Conservation (phyloP, 2,888 invertebrate species). For the Agrotis exclamationis region DNA sequence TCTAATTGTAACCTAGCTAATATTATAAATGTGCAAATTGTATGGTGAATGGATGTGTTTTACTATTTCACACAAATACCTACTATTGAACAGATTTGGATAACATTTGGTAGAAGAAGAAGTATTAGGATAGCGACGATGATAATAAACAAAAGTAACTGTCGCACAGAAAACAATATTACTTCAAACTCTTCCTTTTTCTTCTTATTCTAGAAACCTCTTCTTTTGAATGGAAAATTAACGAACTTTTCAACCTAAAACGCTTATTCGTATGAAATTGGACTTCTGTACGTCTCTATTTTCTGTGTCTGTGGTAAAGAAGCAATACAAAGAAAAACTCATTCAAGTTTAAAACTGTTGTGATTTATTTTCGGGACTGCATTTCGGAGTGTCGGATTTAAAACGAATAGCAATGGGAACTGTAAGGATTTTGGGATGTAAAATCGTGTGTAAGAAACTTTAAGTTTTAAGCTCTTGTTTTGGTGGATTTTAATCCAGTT, state of each 20-base stretch:
- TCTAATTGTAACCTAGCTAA: too few species aligned
- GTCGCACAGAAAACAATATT: too few species aligned
- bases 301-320: slow-evolving; percentile 19
- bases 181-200: too few species aligned
- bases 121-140: too few species aligned
- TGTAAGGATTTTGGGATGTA: slow-evolving; percentile 30
- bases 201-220: too few species aligned
- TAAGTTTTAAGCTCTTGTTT: slow-evolving; percentile 18
- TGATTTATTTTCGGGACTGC: slow-evolving; percentile 64
- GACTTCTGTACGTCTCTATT: neutral
- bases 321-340: slow-evolving; percentile 52
- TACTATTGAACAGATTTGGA: too few species aligned
- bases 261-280: neutral
- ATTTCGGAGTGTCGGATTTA: slow-evolving; percentile 54
- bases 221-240: too few species aligned
- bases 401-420: slow-evolving; percentile 42
- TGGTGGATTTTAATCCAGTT: slow-evolving; percentile 23
- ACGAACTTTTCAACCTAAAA: neutral
- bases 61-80: too few species aligned
- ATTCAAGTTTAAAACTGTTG: slow-evolving; percentile 60
- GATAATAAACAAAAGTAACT: too few species aligned
- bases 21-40: neutral
- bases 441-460: slow-evolving; percentile 48
- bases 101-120: too few species aligned
- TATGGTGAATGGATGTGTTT: too few species aligned